Evolutionary conservation across 2,888 invertebrate species (phyloP).

Genomic region (Disparrhopalites patrizii): DNA sequence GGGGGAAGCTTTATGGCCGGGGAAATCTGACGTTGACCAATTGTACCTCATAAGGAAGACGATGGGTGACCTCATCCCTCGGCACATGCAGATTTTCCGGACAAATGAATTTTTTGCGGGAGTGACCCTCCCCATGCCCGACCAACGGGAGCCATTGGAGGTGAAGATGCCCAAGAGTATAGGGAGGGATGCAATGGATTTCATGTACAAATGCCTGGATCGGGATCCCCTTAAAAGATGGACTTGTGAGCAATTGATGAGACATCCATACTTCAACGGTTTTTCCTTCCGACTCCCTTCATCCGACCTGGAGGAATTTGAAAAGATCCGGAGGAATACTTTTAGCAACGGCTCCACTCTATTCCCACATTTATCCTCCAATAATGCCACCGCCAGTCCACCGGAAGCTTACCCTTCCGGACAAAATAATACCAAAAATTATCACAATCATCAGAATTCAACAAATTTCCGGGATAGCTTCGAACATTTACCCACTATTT

Average conservation of each 20-base stretch:
- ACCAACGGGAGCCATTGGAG: conserved; percentile 76
- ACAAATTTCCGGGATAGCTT: conserved; percentile 45
- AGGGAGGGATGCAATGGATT: conserved; percentile 68
- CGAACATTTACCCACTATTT: conserved; percentile 65
- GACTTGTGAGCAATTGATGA: conserved; percentile 84
- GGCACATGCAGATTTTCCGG: conserved; percentile 94
- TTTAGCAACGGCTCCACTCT: conserved; percentile 57
- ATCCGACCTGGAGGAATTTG: conserved; percentile 62
- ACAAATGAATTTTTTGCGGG: conserved; percentile 93
- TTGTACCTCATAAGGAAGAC: conserved; percentile 92
- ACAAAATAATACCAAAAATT: conserved; percentile 9
- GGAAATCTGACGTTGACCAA: conserved; percentile 97
- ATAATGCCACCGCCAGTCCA: conserved; percentile 39
- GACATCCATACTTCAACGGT: conserved; percentile 88
- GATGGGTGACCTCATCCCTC: conserved; percentile 84
- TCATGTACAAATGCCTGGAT: conserved; percentile 89
- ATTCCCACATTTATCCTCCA: conserved; percentile 64
- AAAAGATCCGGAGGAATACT: conserved; percentile 58
- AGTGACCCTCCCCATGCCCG: conserved; percentile 86
- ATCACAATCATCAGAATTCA: conserved; percentile 22
- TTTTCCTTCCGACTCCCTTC: conserved; percentile 74
- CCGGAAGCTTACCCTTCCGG: conserved; percentile 7
- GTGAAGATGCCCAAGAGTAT: conserved; percentile 75
- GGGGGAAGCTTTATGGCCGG: conserved; percentile 95
- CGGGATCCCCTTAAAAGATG: conserved; percentile 88